Conservation (phyloP, 2,113 vertebrate genomes). For the Micromys minutus region DNA sequence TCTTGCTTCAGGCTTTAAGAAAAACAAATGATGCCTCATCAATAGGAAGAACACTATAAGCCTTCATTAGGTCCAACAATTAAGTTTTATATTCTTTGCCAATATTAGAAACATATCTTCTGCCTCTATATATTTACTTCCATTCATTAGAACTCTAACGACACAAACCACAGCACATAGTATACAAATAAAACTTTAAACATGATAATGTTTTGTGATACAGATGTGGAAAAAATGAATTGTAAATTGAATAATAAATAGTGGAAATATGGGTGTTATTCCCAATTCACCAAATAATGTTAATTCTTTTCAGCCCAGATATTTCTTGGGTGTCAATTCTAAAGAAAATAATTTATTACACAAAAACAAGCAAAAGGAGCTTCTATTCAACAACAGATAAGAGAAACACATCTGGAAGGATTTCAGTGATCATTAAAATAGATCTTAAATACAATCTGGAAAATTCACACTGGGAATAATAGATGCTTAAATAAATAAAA, state of each 20-base stretch:
- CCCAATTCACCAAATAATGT: slow-evolving; percentile 9
- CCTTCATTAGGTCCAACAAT: neutral
- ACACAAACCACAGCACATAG: neutral
- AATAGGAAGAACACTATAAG: neutral
- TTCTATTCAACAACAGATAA: neutral
- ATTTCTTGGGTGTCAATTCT: neutral
- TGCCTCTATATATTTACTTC: neutral
- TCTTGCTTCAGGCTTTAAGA: neutral
- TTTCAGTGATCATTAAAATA: slow-evolving; percentile 31
- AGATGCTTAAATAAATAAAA: slow-evolving; percentile 23
- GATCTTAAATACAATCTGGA: slow-evolving; percentile 35
- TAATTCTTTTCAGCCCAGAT: neutral
- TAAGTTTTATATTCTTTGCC: neutral
- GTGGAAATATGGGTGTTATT: neutral
- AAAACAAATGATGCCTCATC: neutral
- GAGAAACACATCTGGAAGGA: neutral
- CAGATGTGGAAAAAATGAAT: slow-evolving; percentile 10
- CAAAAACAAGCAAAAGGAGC: neutral
- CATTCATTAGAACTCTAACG: neutral
- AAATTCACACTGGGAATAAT: neutral
- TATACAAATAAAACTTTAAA: neutral
- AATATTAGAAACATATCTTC: neutral
- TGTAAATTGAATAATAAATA: neutral
- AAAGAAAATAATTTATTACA: neutral
- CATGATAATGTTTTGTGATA: neutral